Conservation (phyloP, 2,797 vertebrate species). For the Mastacembelus armatus region DNA sequence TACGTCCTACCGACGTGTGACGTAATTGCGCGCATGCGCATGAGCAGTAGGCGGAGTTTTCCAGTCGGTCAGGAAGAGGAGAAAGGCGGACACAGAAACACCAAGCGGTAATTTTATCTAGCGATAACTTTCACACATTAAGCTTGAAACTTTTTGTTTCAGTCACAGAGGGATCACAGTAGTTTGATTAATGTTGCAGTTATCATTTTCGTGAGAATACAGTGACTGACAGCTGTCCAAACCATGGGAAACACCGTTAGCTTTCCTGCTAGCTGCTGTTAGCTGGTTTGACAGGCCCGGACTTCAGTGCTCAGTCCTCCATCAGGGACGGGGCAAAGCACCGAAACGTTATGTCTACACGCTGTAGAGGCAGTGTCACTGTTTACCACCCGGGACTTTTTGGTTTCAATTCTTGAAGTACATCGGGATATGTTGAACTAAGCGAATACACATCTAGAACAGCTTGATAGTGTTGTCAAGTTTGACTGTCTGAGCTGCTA, state of each 20-base stretch:
- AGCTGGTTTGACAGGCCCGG: conserved; percentile 78
- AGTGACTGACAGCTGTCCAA: conserved; percentile 19
- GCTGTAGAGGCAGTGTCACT: neutral
- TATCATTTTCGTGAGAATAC: conserved; percentile 6
- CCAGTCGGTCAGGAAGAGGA: conserved; percentile 80
- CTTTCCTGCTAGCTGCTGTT: conserved; percentile 57
- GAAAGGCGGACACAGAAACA: conserved; percentile 81
- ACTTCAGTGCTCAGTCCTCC: conserved; percentile 37
- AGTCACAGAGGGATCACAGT: neutral
- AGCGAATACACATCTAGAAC: neutral
- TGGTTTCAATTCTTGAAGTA: neutral
- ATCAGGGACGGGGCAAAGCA: conserved; percentile 38
- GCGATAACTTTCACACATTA: conserved; percentile 38
- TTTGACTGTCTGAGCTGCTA: conserved; percentile 2
- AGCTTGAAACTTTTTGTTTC: neutral
- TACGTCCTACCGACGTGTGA: too few species aligned
- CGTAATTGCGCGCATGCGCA: conserved; percentile 54
- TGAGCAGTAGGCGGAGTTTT: conserved; percentile 69
- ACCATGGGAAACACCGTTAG: conserved; percentile 51
- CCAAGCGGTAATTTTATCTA: conserved; percentile 70
- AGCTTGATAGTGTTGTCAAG: neutral
- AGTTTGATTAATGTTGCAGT: neutral
- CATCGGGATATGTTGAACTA: neutral
- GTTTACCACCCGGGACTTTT: neutral
- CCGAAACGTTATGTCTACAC: conserved; percentile 46